These are phyloP conservation scores for Todus mexicanus DNA, from an alignment of 2,797 vertebrate species.

Conservation along the genomic window DNA sequence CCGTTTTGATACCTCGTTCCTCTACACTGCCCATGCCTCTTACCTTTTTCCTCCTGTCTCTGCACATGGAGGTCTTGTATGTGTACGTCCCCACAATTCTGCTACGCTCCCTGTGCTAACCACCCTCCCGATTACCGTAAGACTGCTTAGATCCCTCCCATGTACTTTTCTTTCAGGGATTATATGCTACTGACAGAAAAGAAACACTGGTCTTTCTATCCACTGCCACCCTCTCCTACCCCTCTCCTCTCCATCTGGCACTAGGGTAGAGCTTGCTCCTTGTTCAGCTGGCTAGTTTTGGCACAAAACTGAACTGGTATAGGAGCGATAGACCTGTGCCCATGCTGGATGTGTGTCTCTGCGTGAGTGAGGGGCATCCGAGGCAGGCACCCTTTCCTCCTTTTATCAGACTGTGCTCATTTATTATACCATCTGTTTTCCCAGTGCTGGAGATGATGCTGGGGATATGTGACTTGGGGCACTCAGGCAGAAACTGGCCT, in stretches of 20 bases:
- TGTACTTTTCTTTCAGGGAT: not conserved
- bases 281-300: not conserved
- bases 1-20: not conserved
- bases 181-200: not conserved
- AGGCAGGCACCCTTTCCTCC: conserved; percentile 54
- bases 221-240: not conserved
- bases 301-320: not conserved
- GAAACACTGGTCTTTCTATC: not conserved
- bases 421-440: conserved; percentile 74
- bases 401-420: conserved; percentile 25
- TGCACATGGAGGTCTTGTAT: not conserved
- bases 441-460: conserved; percentile 67
- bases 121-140: not conserved
- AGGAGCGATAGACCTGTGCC: not conserved
- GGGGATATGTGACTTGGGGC: conserved; percentile 61
- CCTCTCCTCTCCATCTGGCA: not conserved
- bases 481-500: conserved; percentile 70
- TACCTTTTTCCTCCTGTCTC: not conserved
- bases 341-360: not conserved
- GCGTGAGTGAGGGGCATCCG: not conserved
- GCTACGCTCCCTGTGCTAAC: not conserved
- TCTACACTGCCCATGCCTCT: not conserved
- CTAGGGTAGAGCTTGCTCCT: not conserved
- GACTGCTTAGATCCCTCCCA: not conserved
- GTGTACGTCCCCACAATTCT: not conserved